Percentiles rank a stretch among this genome's conserved stretches.
Conservation (phyloP, 2,113 vertebrate genomes). For the Chinchilla lanigera region DNA sequence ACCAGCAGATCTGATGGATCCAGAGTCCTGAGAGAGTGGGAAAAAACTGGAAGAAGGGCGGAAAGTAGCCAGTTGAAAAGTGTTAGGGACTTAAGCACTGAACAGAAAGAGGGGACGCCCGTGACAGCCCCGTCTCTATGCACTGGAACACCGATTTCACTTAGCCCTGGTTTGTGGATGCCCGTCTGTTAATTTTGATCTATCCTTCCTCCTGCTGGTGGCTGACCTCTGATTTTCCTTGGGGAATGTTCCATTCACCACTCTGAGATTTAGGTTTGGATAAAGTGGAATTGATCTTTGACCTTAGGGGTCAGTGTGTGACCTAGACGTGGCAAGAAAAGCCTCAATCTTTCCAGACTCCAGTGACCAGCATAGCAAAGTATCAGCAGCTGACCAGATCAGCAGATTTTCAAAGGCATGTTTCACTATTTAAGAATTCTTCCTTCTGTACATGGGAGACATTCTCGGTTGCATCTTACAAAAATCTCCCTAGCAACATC, state of each 20-base stretch:
- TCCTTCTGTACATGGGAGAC: neutral
- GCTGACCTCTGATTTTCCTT: neutral
- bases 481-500: constrained; percentile 67
- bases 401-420: neutral
- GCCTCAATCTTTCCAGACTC: neutral
- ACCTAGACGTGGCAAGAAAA: neutral
- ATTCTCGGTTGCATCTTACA: constrained; percentile 43
- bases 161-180: neutral
- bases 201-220: neutral
- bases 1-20: neutral
- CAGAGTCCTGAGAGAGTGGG: neutral
- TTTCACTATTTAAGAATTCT: constrained; percentile 2
- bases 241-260: neutral
- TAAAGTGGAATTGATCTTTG: neutral
- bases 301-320: neutral
- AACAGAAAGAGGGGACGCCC: neutral
- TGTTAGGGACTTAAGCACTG: neutral
- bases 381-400: neutral
- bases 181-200: neutral
- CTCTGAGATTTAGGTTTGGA: constrained; percentile 12
- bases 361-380: neutral
- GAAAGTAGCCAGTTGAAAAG: neutral
- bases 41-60: neutral
- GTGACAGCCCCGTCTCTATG: neutral
- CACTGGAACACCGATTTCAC: neutral